phyloP scores from a whole-genome alignment of 1,140 invertebrate species.

The Potamilus streckersoni region DNA sequence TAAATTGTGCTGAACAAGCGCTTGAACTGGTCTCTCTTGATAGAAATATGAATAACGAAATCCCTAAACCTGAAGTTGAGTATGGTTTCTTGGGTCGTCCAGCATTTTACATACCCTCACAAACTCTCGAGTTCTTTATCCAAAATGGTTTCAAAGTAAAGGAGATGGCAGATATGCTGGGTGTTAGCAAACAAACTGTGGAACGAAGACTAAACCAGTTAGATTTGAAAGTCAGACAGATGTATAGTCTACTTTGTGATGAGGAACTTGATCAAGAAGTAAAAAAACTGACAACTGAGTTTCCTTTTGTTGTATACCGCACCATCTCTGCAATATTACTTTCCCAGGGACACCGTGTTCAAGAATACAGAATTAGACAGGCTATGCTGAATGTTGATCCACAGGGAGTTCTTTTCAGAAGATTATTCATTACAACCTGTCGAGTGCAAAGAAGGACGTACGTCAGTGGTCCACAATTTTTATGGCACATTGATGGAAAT shows the following conservation, averaged over 20 bases:
- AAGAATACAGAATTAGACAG: constrained; percentile 5
- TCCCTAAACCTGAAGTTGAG: too few species aligned
- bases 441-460: constrained; percentile 24
- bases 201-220: constrained; percentile 16
- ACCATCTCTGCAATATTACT: constrained; percentile 12
- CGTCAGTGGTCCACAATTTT: constrained; percentile 8
- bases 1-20: too few species aligned
- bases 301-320: constrained; percentile 17
- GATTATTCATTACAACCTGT: constrained; percentile 10
- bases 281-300: constrained; percentile 6
- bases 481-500: constrained; percentile 29
- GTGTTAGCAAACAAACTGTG: constrained; percentile 13
- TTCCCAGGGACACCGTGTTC: constrained; percentile 3
- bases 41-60: too few species aligned
- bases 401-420: constrained; percentile 9
- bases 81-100: too few species aligned
- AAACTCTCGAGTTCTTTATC: constrained; percentile 8
- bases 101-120: too few species aligned
- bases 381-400: constrained; percentile 9
- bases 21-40: too few species aligned
- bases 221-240: constrained; percentile 4
- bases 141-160: constrained; percentile 14
- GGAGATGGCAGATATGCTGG: constrained; percentile 12
- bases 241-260: constrained; percentile 15
- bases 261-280: constrained; percentile 4